Evolutionary conservation across 2,888 invertebrate genomes (phyloP).

Genomic region (Omphaloscelis lunosa): DNA sequence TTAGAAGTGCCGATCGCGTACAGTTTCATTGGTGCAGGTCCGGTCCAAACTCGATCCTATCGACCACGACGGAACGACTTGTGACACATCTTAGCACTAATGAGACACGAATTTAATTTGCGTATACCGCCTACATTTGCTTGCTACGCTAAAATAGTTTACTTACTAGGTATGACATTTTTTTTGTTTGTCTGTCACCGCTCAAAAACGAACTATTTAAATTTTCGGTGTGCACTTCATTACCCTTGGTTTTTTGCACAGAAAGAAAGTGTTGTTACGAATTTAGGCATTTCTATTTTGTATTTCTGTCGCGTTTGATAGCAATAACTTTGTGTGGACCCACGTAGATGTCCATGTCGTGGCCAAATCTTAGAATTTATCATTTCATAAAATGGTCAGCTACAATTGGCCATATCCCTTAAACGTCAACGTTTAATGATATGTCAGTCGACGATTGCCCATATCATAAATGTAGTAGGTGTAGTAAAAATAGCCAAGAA

Average conservation of each 20-base stretch:
- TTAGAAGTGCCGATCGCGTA: not conserved
- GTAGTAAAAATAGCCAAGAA: no score
- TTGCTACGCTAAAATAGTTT: conserved; percentile 27
- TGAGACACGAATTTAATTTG: not conserved
- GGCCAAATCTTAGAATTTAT: no score
- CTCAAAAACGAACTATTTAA: not conserved
- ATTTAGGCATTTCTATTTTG: not conserved
- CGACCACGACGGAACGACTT: not conserved
- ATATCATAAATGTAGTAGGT: no score
- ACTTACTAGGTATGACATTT: not conserved
- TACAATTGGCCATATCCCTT: no score
- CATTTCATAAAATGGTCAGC: no score
- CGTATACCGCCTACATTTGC: conserved; percentile 19
- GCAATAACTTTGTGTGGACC: not conserved
- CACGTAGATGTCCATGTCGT: no score
- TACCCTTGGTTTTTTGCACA: no score
- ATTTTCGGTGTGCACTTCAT: not conserved
- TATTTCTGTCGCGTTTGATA: not conserved
- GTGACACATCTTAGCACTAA: not conserved
- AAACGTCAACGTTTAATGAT: no score
- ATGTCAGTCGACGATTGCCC: no score
- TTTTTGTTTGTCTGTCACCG: not conserved
- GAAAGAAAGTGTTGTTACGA: not conserved
- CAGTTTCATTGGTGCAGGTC: not conserved
- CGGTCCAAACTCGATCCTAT: not conserved